phyloP scores from a whole-genome alignment of 2,888 invertebrate species.

The Amphipoea oculea region DNA sequence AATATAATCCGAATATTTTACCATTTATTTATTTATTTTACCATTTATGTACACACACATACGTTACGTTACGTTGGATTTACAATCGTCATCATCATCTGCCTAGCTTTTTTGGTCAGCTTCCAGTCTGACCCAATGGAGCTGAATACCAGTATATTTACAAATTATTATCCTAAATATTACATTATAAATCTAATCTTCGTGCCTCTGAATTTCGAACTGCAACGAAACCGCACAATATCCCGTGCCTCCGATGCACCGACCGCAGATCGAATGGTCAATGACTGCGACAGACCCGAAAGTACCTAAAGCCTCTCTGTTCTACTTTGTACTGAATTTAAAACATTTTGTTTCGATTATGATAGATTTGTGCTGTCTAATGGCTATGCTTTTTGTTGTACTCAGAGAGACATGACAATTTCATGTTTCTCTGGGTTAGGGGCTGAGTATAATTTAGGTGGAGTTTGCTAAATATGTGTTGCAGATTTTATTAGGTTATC shows the following conservation, averaged over 20 bases:
- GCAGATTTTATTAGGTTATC: not conserved
- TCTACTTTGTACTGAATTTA: not conserved
- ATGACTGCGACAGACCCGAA: conserved; percentile 15
- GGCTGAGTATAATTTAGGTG: not conserved
- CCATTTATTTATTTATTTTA: too few species aligned
- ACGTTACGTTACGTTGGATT: too few species aligned
- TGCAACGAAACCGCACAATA: conserved; percentile 53
- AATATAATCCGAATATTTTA: not conserved
- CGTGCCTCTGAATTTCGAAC: not conserved
- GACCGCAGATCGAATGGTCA: conserved; percentile 56
- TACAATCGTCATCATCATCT: not conserved
- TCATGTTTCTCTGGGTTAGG: not conserved
- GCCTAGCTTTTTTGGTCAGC: not conserved
- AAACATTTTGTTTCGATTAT: not conserved
- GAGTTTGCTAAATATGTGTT: not conserved
- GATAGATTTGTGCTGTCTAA: not conserved
- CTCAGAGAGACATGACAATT: not conserved
- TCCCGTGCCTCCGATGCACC: conserved; percentile 15
- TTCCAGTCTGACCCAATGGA: not conserved
- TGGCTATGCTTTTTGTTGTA: not conserved
- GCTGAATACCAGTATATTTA: not conserved
- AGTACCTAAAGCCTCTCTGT: not conserved
- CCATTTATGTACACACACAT: too few species aligned
- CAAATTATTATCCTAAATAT: too few species aligned
- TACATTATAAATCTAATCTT: not conserved